phyloP scores from a whole-genome alignment of 1,140 invertebrate genomes.

The Lasaia peninsularis region DNA sequence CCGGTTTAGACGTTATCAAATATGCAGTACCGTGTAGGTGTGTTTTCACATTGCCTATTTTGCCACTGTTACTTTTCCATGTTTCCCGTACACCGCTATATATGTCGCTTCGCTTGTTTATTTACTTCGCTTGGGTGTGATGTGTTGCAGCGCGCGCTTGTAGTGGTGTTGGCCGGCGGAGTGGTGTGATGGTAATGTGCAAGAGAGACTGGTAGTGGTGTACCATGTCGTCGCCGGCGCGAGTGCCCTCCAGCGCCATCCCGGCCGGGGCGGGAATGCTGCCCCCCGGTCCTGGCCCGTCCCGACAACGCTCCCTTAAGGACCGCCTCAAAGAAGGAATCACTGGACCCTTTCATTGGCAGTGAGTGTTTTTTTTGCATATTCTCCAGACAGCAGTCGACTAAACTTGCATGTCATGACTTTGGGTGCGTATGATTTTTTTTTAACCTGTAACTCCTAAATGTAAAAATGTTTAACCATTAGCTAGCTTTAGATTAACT shows the following conservation, averaged over 20 bases:
- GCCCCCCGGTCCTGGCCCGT: conserved; percentile 79
- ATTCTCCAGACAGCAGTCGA: background rate
- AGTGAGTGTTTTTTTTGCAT: conserved; percentile 79
- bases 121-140: conserved; percentile 46
- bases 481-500: background rate
- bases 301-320: conserved; percentile 81
- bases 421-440: background rate
- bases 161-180: conserved; percentile 55
- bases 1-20: too few relatives aligned
- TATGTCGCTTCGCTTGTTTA: conserved; percentile 45
- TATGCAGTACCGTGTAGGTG: too few relatives aligned
- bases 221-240: conserved; percentile 65
- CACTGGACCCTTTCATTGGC: conserved; percentile 85
- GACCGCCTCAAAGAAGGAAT: conserved; percentile 86
- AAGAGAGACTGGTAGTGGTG: conserved; percentile 39
- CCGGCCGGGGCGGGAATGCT: conserved; percentile 63
- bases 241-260: conserved; percentile 50
- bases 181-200: conserved; percentile 57
- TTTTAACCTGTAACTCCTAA: background rate
- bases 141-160: conserved; percentile 67
- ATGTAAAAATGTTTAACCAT: background rate
- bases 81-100: background rate
- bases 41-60: too few relatives aligned
- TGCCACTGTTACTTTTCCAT: background rate
- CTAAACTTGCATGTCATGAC: background rate